Evolutionary conservation across 2,888 invertebrate genomes (phyloP).

Genomic region (Heterodera filipjevi): DNA sequence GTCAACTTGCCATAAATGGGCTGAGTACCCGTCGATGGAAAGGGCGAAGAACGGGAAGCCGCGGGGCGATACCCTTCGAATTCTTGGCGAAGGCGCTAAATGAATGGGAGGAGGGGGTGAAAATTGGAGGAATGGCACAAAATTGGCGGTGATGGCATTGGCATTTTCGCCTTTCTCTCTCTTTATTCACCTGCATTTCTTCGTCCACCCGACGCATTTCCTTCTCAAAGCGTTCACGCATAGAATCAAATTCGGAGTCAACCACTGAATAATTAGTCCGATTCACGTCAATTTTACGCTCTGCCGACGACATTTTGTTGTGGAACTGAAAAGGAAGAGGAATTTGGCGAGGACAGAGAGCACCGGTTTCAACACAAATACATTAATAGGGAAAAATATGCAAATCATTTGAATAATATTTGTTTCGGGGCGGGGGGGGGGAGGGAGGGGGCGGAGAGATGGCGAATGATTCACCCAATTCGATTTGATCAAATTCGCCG

Average conservation of each 20-base stretch:
- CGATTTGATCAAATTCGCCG: not conserved
- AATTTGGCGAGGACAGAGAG: not conserved
- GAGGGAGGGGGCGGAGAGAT: not conserved
- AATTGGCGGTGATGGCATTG: not conserved
- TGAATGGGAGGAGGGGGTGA: not conserved
- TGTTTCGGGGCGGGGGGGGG: not conserved
- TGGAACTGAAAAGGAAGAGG: not conserved
- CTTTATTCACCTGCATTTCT: conserved; percentile 75
- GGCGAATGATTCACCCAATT: not conserved
- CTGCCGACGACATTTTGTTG: conserved; percentile 30
- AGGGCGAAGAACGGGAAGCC: conserved; percentile 23
- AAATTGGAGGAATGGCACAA: not conserved
- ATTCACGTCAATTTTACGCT: conserved; percentile 62
- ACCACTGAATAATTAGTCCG: conserved; percentile 67
- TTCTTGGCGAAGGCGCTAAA: conserved; percentile 58
- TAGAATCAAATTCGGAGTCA: conserved; percentile 90
- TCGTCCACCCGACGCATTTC: conserved; percentile 99
- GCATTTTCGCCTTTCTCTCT: not conserved
- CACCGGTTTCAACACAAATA: not conserved
- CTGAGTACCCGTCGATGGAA: not conserved
- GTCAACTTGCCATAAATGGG: conserved; percentile 13
- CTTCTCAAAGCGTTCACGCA: conserved; percentile 76
- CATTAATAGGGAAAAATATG: not conserved
- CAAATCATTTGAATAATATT: not conserved
- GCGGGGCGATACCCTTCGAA: conserved; percentile 37